These are phyloP conservation scores for Gila orcuttii DNA, from an alignment of 2,113 vertebrate genomes.

Conservation along the genomic window DNA sequence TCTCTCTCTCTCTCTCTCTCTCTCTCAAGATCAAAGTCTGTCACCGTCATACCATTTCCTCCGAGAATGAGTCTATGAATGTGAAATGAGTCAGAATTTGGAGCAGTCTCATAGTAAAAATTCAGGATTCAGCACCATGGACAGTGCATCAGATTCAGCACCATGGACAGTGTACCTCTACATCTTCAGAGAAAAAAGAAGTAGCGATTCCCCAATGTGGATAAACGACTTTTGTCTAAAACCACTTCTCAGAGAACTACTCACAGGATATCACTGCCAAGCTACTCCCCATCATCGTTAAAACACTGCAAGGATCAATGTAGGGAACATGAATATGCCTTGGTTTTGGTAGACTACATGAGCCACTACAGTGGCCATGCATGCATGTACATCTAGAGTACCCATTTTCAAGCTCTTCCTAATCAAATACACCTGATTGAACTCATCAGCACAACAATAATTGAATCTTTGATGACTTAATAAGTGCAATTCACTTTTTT, in stretches of 20 bases:
- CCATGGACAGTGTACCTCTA: too few relatives aligned
- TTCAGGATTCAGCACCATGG: neutral
- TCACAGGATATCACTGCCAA: neutral
- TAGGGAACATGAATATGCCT: neutral
- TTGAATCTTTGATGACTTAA: too few relatives aligned
- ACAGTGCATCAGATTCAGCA: neutral
- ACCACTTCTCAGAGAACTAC: neutral
- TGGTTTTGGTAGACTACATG: neutral
- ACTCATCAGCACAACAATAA: too few relatives aligned
- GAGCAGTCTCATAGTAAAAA: neutral
- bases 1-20: constrained; percentile 46
- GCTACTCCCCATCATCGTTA: neutral
- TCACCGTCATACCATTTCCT: neutral
- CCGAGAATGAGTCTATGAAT: neutral
- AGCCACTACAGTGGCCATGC: neutral
- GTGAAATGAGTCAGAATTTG: neutral
- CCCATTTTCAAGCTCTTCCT: too few relatives aligned
- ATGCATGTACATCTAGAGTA: too few relatives aligned
- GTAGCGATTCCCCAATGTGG: neutral
- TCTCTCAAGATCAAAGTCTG: constrained; percentile 15
- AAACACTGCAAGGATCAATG: neutral
- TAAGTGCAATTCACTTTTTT: too few relatives aligned
- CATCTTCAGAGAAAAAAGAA: neutral
- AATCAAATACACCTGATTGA: too few relatives aligned
- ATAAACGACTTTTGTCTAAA: neutral